phyloP scores from a whole-genome alignment of 2,797 vertebrate species.

The Notolepis coatsorum region DNA sequence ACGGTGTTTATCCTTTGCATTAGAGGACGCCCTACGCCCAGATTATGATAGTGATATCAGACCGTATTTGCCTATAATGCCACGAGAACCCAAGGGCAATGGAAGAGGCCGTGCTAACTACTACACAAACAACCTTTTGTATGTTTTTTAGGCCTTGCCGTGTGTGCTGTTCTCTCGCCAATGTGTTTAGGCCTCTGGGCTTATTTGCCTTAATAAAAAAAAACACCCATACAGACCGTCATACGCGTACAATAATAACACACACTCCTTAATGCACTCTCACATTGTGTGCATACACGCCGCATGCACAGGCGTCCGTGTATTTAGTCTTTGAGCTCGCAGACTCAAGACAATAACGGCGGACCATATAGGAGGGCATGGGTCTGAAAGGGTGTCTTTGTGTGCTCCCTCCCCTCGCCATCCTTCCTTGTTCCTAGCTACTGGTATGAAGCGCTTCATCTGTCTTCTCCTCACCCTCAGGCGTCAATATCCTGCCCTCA shows the following conservation, averaged over 20 bases:
- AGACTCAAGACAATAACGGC: conserved; percentile 13
- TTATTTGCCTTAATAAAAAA: conserved; percentile 7
- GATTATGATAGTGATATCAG: conserved; percentile 39
- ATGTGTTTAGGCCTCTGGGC: conserved; percentile 21
- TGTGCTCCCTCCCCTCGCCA: conserved; percentile 14
- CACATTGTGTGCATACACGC: conserved; percentile 16
- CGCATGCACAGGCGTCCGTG: conserved; percentile 15
- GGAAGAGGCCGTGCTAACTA: neutral
- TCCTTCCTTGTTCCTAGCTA: conserved; percentile 43
- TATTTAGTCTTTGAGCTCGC: neutral
- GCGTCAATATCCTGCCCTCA: conserved; percentile 54
- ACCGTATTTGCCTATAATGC: conserved; percentile 5
- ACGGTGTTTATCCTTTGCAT: conserved; percentile 44
- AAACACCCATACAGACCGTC: conserved; percentile 1
- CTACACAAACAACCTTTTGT: conserved; percentile 27
- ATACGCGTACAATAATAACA: conserved; percentile 2
- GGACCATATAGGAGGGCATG: neutral
- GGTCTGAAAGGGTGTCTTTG: conserved; percentile 13
- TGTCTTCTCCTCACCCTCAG: conserved; percentile 50
- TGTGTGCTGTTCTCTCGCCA: neutral
- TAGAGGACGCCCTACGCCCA: conserved; percentile 31
- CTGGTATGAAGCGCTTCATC: conserved; percentile 48
- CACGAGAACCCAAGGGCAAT: conserved; percentile 12
- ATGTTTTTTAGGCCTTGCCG: conserved; percentile 28
- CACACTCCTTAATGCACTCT: conserved; percentile 19